phyloP scores from a whole-genome alignment of 2,797 vertebrate genomes.

The Oreonectes daqikongensis region DNA sequence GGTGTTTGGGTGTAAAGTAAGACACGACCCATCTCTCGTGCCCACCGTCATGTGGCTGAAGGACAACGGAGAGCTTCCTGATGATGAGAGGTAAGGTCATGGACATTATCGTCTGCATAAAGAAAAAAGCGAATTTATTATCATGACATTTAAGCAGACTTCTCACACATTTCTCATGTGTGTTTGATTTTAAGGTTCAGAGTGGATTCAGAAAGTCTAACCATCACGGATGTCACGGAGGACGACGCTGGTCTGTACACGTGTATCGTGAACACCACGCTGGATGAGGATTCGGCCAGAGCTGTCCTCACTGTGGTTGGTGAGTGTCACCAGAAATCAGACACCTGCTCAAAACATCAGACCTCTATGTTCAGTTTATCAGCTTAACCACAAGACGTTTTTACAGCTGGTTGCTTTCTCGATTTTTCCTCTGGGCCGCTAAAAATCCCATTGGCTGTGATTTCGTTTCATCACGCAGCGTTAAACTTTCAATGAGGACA shows the following conservation, averaged over 20 bases:
- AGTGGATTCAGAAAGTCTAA: slow-evolving; percentile 84
- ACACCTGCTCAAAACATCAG: too few species aligned
- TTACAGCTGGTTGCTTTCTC: too few species aligned
- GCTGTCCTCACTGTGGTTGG: slow-evolving; percentile 92
- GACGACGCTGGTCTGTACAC: slow-evolving; percentile 89
- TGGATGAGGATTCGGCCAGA: slow-evolving; percentile 92
- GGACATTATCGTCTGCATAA: neutral
- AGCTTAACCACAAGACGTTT: too few species aligned
- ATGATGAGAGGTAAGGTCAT: slow-evolving; percentile 83
- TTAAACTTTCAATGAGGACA: too few species aligned
- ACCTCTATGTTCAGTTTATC: too few species aligned
- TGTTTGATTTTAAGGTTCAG: slow-evolving; percentile 77
- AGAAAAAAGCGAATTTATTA: neutral
- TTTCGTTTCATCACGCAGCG: neutral
- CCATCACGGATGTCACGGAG: slow-evolving; percentile 85
- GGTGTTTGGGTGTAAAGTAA: slow-evolving; percentile 92
- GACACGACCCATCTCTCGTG: slow-evolving; percentile 86
- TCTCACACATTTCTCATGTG: neutral
- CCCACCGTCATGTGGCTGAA: slow-evolving; percentile 88
- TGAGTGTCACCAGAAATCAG: slow-evolving; percentile 70
- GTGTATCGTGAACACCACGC: slow-evolving; percentile 90
- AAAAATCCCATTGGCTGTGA: neutral
- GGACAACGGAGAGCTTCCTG: slow-evolving; percentile 84
- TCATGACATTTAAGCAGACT: neutral
- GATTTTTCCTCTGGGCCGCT: too few species aligned